Base-by-base conservation (phyloP, 1,140 invertebrate species). In the Aleiodes sp. region DNA sequence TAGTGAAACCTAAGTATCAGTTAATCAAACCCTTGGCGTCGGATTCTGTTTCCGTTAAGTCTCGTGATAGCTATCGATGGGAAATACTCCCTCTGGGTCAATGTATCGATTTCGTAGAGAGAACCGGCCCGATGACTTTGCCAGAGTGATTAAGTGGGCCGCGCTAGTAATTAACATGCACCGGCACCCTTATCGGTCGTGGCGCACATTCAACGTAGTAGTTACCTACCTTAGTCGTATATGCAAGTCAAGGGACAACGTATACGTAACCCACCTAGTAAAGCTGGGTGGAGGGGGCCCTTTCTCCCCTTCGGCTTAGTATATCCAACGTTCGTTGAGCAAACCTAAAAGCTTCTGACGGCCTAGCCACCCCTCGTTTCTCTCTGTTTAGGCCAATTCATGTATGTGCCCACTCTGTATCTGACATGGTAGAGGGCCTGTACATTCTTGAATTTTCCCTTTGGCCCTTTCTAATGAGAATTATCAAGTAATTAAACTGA, bases 91-190 rank as follows among this genome's bases (percentile, higher is more conserved):
- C n/a, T n/a, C 21, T 52, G 59, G 24, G 35, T 29, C 63, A 33
- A 67, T 39, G 43, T 71, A 71, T 71, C 60, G 70, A 71, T 71
- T 71, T 71, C 35, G 65, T n/a, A 71, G 62, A 39, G 26, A 43
- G 19, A 4, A 12, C 39, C 70, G 43, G 70, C 8, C 46, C 64
- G 65, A 71, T 71, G 70, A 71, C 70, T 71, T 71, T 71, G 41
- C 65, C 33, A 21, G 65, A 63, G 70, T 68, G 70, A 71, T 71
- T 68, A 71, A 71, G 70, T 71, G 65, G 65, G 57, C 29, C 62
- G 64, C 56, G 63, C 69, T 37, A 71, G 70, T 71, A 71, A 71
- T 71, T 71, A 71, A 71, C 70, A 71, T 71, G 70, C 70, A 33
- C 60, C 57, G 46, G 62, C 60, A 39, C 65, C 70, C 70, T 71